phyloP scores from a whole-genome alignment of 2,113 vertebrate genomes.

The Rhinichthys klamathensis region DNA sequence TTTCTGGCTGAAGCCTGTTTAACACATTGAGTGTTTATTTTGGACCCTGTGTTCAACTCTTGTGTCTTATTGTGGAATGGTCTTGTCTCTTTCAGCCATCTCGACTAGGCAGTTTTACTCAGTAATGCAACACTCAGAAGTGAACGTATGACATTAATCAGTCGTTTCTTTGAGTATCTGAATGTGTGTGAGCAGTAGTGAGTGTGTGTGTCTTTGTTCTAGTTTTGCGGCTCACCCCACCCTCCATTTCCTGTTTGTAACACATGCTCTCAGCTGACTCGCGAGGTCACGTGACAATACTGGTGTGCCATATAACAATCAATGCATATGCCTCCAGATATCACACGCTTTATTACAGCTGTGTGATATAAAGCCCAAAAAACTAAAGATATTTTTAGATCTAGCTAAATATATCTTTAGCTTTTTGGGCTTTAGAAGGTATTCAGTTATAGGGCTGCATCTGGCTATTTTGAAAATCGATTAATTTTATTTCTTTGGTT shows the following conservation, averaged over 20 bases:
- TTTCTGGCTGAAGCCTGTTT: not conserved
- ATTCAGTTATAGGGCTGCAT: too few species aligned
- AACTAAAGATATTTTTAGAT: too few species aligned
- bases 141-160: not conserved
- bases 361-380: too few species aligned
- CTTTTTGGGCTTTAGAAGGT: too few species aligned
- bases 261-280: constrained; percentile 47
- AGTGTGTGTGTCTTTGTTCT: constrained; percentile 28
- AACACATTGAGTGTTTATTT: not conserved
- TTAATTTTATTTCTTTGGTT: too few species aligned
- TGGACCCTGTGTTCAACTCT: not conserved
- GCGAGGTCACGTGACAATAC: constrained; percentile 39
- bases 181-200: not conserved
- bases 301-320: not conserved
- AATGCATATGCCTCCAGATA: not conserved
- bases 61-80: too few species aligned
- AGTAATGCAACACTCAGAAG: not conserved
- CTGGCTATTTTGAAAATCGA: too few species aligned
- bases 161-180: not conserved
- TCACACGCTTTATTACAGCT: not conserved
- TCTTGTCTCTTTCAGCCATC: too few species aligned
- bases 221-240: constrained; percentile 50
- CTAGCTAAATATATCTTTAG: too few species aligned
- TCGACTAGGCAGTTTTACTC: not conserved
- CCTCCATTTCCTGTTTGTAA: constrained; percentile 56